A percentile compares a stretch with the other conserved stretches of the same genome.
Conservation (phyloP, 1,140 invertebrate genomes). For the Drosophila nannoptera region DNA sequence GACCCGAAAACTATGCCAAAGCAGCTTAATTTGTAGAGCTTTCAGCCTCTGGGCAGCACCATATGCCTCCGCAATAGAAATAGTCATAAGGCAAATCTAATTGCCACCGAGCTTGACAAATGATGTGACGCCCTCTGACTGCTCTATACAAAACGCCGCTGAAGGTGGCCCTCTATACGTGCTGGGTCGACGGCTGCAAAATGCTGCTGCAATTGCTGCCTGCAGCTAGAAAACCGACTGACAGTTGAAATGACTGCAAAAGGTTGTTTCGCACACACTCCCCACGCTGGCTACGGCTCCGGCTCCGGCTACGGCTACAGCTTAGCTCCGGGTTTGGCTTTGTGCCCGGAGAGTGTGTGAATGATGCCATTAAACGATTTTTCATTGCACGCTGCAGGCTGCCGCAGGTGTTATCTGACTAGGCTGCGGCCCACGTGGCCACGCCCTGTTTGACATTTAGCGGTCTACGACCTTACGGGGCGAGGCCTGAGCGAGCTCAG, state of each 20-base stretch:
- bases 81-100: constrained; percentile 65
- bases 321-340: neutral
- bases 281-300: neutral
- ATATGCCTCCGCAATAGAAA: constrained; percentile 42
- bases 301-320: neutral
- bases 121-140: constrained; percentile 54
- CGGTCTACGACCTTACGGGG: constrained; percentile 60
- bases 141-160: constrained; percentile 16
- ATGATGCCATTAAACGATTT: constrained; percentile 79
- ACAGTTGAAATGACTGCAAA: constrained; percentile 51
- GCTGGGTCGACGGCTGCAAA: constrained; percentile 31
- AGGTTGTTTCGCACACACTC: constrained; percentile 22
- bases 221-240: constrained; percentile 49
- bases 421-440: constrained; percentile 14
- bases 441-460: constrained; percentile 46
- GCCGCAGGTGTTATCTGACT: constrained; percentile 65
- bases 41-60: neutral
- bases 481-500: constrained; percentile 18
- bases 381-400: constrained; percentile 78
- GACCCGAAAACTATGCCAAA: neutral
- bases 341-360: constrained; percentile 49
- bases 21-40: neutral
- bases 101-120: constrained; percentile 76
- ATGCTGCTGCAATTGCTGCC: constrained; percentile 66
- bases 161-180: constrained; percentile 15